A percentile compares a stretch with the other conserved stretches of the same genome.
Evolutionary conservation across 2,888 invertebrate species (phyloP).

Genomic region (Odontocerum albicorne): DNA sequence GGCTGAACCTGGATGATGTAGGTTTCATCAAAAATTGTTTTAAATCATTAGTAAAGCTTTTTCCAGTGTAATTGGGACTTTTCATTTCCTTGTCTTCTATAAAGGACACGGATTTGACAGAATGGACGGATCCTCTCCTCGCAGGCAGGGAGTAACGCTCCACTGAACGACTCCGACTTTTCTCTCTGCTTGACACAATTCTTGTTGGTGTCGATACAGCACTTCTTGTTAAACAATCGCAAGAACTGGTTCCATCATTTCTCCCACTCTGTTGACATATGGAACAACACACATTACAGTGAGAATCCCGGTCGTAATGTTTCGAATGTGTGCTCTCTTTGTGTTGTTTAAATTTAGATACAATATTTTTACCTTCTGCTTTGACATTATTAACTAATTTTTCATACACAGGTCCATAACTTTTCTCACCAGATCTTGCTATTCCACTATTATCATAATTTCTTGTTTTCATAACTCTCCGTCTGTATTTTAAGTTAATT

Average conservation of each 20-base stretch:
- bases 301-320: constrained; percentile 45
- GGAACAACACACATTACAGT: constrained; percentile 50
- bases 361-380: constrained; percentile 35
- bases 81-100: constrained; percentile 49
- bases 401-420: constrained; percentile 30
- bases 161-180: constrained; percentile 39
- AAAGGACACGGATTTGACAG: constrained; percentile 55
- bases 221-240: constrained; percentile 6
- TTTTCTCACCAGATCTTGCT: constrained; percentile 38
- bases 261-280: constrained; percentile 42
- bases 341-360: constrained; percentile 10
- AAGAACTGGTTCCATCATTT: constrained; percentile 3
- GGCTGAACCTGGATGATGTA: constrained; percentile 49
- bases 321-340: constrained; percentile 8
- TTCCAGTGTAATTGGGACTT: constrained; percentile 53
- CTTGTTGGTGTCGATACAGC: constrained; percentile 10
- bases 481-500: constrained; percentile 43
- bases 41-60: constrained; percentile 56
- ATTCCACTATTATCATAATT: neutral
- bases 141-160: constrained; percentile 38
- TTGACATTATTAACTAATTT: constrained; percentile 30
- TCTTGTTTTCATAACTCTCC: constrained; percentile 19
- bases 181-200: constrained; percentile 44
- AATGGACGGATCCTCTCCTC: constrained; percentile 53
- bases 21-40: constrained; percentile 54